These are phyloP conservation scores for Scelioninae gen. 1 DNA, from an alignment of 2,888 invertebrate species.

Conservation along the genomic window DNA sequence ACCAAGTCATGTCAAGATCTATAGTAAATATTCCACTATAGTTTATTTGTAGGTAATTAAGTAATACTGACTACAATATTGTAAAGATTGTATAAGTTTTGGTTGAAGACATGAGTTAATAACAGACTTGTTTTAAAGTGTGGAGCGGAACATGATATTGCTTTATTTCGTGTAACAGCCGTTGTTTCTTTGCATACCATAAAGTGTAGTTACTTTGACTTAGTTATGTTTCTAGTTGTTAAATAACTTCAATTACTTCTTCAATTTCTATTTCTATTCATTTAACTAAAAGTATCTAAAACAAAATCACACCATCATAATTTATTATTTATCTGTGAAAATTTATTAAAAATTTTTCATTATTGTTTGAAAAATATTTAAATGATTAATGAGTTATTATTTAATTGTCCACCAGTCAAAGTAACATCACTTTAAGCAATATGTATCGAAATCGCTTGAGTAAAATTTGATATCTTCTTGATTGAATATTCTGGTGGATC, in stretches of 20 bases:
- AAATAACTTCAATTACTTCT: constrained; percentile 3
- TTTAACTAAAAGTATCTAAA: not conserved
- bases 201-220: constrained; percentile 33
- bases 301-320: constrained; percentile 11
- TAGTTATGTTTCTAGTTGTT: not conserved
- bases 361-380: not conserved
- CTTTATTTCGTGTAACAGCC: not conserved
- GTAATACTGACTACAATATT: constrained; percentile 3
- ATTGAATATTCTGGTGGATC: constrained; percentile 40
- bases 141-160: not conserved
- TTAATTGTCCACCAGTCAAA: constrained; percentile 43
- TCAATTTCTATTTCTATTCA: not conserved
- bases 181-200: not conserved
- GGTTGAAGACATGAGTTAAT: constrained; percentile 16
- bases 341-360: no score
- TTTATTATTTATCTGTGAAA: no score
- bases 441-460: constrained; percentile 6
- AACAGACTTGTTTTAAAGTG: constrained; percentile 14
- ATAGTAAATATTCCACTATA: not conserved
- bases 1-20: not conserved
- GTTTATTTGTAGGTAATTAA: constrained; percentile 2
- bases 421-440: constrained; percentile 48
- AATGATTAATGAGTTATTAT: no score
- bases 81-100: not conserved
- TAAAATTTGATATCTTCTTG: constrained; percentile 42